A percentile compares a stretch with the other conserved stretches of the same genome.
Conservation (phyloP, 2,113 vertebrate species). For the Spermophilus dauricus region DNA sequence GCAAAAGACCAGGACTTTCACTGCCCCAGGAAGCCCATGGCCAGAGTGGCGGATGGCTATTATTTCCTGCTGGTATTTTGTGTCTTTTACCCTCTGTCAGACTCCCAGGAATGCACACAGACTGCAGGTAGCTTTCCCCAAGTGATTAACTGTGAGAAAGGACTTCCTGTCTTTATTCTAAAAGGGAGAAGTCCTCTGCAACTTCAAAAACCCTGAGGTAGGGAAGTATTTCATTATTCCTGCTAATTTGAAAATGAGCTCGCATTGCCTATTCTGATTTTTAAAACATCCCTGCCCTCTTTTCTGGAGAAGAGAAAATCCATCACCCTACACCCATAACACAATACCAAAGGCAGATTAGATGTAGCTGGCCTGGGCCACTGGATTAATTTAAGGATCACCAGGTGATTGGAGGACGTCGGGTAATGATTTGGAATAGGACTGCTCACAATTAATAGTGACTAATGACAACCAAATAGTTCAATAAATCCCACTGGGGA, state of each 20-base stretch:
- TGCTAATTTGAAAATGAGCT: not conserved
- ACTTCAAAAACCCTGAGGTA: too few species aligned
- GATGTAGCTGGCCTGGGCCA: not conserved
- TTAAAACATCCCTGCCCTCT: conserved; percentile 11
- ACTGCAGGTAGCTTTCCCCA: not conserved
- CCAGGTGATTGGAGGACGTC: conserved; percentile 25
- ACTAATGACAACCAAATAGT: conserved; percentile 51
- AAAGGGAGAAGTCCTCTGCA: not conserved
- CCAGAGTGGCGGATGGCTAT: not conserved
- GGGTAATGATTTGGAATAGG: conserved; percentile 55
- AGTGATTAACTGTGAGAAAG: not conserved
- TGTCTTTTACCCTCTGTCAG: not conserved
- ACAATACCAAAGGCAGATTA: conserved; percentile 46
- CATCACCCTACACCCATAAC: not conserved
- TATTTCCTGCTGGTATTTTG: not conserved
- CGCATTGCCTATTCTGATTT: not conserved
- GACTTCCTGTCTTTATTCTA: not conserved
- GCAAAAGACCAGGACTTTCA: fast-evolving
- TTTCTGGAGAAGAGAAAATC: conserved; percentile 38
- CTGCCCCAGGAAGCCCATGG: not conserved
- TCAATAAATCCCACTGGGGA: conserved; percentile 44
- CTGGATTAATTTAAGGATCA: not conserved
- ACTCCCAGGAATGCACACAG: not conserved
- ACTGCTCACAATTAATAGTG: conserved; percentile 23
- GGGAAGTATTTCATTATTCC: not conserved